Conservation (phyloP, 2,888 invertebrate species). For the Colostygia pectinataria region DNA sequence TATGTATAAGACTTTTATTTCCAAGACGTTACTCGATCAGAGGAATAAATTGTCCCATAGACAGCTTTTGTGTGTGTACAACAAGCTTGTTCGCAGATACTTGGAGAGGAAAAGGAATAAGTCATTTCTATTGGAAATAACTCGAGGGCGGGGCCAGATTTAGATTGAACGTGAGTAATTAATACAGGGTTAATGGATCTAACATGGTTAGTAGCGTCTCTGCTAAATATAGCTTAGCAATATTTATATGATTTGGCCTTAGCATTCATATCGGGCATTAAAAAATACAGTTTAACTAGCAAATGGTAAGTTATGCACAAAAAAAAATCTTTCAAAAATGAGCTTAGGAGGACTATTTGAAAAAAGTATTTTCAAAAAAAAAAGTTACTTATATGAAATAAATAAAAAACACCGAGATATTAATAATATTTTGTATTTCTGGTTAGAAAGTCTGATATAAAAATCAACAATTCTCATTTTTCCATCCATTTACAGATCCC, state of each 20-base stretch:
- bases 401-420: neutral
- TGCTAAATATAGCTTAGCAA: slow-evolving; percentile 9
- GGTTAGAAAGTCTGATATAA: too few species aligned
- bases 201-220: slow-evolving; percentile 9
- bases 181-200: slow-evolving; percentile 8
- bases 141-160: slow-evolving; percentile 11
- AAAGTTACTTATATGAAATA: neutral
- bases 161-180: slow-evolving; percentile 1
- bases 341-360: slow-evolving; percentile 13
- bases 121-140: slow-evolving; percentile 18
- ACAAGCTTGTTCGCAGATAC: neutral
- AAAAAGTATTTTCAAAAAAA: neutral
- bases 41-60: slow-evolving; percentile 5
- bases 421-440: too few species aligned
- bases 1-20: neutral
- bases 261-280: slow-evolving; percentile 2
- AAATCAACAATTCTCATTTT: too few species aligned
- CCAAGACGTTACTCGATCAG: neutral
- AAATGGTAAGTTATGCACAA: neutral
- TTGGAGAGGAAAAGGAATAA: slow-evolving; percentile 4
- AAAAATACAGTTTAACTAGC: neutral
- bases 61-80: neutral
- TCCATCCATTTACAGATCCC: too few species aligned
- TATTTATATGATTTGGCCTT: neutral
- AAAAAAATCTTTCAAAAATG: slow-evolving; percentile 15